Conservation (phyloP, 2,113 vertebrate species). For the Todiramphus saurophagus region DNA sequence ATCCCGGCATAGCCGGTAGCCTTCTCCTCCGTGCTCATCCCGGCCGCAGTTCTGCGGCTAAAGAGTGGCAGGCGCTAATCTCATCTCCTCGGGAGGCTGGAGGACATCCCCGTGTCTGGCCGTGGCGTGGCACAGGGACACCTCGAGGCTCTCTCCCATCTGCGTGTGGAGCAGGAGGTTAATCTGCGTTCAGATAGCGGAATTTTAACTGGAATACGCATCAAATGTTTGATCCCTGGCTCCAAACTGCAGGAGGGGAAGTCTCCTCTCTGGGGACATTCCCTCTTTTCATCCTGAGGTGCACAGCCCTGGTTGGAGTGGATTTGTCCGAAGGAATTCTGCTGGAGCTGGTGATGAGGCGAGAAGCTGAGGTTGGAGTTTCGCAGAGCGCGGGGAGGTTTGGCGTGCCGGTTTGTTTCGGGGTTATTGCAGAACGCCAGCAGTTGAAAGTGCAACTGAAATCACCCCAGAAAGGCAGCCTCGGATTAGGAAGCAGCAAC, state of each 20-base stretch:
- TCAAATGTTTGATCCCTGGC: not conserved
- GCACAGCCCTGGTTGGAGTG: not conserved
- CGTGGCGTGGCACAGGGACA: not conserved
- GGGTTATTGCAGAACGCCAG: not conserved
- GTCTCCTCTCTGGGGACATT: not conserved
- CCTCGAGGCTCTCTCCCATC: not conserved
- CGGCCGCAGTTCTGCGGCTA: not conserved
- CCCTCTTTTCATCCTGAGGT: not conserved
- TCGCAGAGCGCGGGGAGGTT: not conserved
- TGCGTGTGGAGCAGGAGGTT: not conserved
- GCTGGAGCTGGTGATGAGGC: not conserved
- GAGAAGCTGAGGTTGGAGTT: not conserved
- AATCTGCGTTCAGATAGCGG: not conserved
- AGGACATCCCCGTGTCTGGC: not conserved
- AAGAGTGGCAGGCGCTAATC: constrained; percentile 26
- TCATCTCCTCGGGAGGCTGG: not conserved
- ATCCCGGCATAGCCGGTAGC: constrained; percentile 56
- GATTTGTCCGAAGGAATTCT: not conserved
- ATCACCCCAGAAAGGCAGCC: not conserved
- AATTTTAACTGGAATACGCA: not conserved
- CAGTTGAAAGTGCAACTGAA: not conserved
- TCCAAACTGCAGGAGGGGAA: not conserved
- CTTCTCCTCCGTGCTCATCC: constrained; percentile 44
- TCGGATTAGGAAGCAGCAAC: rapidly evolving
- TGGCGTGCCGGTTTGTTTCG: not conserved